Evolutionary conservation across 2,888 invertebrate genomes (phyloP), one percentile per base, ranked within the genome.

Genomic region (Parnassius orleans): DNA sequence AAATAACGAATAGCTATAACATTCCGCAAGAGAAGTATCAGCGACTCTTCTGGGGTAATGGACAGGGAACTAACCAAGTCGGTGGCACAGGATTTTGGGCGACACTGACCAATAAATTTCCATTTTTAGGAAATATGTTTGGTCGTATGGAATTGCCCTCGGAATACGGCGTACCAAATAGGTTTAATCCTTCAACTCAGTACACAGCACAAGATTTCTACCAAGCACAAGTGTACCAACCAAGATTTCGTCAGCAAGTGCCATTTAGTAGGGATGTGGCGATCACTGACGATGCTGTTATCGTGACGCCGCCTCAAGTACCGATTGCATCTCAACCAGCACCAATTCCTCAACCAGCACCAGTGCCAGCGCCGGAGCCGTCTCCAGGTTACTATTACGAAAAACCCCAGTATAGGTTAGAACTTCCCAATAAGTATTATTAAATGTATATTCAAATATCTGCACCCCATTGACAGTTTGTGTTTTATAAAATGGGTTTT

Each of bases 31-130:
- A 90, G 67, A 87, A 83, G 3, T 91, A 90, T 2, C 89, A 91
- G 60, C 75, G 86, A 3, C 73, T 91, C 9, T 90, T 91, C 70
- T 91, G 87, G 85, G 77, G 88, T 44, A 81, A 72, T 65, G 70
- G 69, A 24, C 82, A 84, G 60, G 91, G 91, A 43, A 79, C 78
- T 65, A 91, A 90, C 68, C 87, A 88, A 76, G 91, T 91, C 33
- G 91, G 91, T 42, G 90, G 90, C 33, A 84, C 85, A 5, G 90
- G 90, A 54, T 66, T 81, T 59, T 91, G 91, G 91, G 80, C 85
- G 10, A 79, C 80, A 51, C 70, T 91, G 60, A 89, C 90, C 14
- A 90, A 90, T 69, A 91, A 91, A 66, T 91, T 90, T 69, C 91
- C 91, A 0, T 79, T 90, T 67, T 69, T 91, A 60, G 82, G 81